phyloP scores from a whole-genome alignment of 2,888 invertebrate species.

The Gymnoscelis rufifasciata region DNA sequence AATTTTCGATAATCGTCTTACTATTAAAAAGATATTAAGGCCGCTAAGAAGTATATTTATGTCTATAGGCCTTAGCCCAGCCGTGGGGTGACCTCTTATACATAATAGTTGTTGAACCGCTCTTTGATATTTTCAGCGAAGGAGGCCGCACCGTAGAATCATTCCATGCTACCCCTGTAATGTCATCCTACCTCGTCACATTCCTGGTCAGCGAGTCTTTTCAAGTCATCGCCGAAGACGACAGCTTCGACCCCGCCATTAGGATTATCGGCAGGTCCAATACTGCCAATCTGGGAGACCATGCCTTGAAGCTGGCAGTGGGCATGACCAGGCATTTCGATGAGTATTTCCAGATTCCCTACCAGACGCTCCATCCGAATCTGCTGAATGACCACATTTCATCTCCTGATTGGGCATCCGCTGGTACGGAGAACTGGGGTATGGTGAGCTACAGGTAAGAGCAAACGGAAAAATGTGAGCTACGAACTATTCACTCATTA shows the following conservation, averaged over 20 bases:
- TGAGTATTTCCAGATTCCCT: slow-evolving; percentile 60
- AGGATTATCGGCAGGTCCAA: slow-evolving; percentile 70
- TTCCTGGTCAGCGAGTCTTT: slow-evolving; percentile 83
- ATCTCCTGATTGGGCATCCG: slow-evolving; percentile 73
- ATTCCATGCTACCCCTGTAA: slow-evolving; percentile 79
- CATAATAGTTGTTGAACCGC: too few relatives aligned
- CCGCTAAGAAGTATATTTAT: too few relatives aligned
- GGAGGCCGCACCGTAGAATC: slow-evolving; percentile 42
- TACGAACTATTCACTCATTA: too few relatives aligned
- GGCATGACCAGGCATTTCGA: slow-evolving; percentile 61
- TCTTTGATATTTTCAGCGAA: slow-evolving; percentile 23
- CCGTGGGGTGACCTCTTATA: too few relatives aligned
- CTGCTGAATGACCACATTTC: slow-evolving; percentile 64
- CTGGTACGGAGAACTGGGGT: slow-evolving; percentile 73
- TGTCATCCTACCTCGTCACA: slow-evolving; percentile 92
- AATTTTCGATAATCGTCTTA: too few relatives aligned
- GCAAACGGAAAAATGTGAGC: too few relatives aligned
- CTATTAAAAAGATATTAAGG: too few relatives aligned
- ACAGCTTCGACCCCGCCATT: slow-evolving; percentile 50
- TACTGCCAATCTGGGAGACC: slow-evolving; percentile 51
- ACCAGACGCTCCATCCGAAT: slow-evolving; percentile 50
- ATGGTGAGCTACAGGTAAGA: slow-evolving; percentile 66
- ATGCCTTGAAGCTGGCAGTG: slow-evolving; percentile 54
- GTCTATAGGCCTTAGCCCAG: too few relatives aligned
- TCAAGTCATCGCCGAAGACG: slow-evolving; percentile 56